Conservation (phyloP, 2,888 invertebrate species). For the Epistrophella euchroma region DNA sequence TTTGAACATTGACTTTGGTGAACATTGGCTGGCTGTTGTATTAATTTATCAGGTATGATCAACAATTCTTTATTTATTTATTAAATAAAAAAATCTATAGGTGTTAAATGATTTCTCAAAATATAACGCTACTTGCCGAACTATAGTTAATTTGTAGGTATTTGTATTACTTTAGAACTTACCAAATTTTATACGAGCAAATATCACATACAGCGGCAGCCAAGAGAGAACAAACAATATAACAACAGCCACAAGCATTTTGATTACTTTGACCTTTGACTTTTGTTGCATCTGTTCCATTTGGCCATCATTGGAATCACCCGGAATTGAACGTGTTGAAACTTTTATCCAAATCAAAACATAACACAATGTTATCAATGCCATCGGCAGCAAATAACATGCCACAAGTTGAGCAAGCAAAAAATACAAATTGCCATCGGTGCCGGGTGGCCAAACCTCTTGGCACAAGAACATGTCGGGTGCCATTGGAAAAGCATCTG, state of each 20-base stretch:
- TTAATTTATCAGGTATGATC: no score
- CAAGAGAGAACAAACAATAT: slow-evolving; percentile 96
- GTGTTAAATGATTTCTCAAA: no score
- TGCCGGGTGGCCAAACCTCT: slow-evolving; percentile 93
- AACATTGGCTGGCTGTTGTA: no score
- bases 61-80: no score
- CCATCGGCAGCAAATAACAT: slow-evolving; percentile 96
- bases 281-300: slow-evolving; percentile 97
- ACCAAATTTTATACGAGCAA: slow-evolving; percentile 93
- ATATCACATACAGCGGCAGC: slow-evolving; percentile 95
- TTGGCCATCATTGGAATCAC: slow-evolving; percentile 95
- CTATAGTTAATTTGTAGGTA: no score
- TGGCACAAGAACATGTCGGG: slow-evolving; percentile 91
- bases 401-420: slow-evolving; percentile 94
- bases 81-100: no score
- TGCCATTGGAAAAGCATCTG: slow-evolving; percentile 86
- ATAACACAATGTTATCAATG: slow-evolving; percentile 95
- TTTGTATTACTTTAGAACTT: slow-evolving; percentile 83
- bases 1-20: no score
- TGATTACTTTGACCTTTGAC: slow-evolving; percentile 96
- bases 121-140: background rate
- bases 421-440: slow-evolving; percentile 93
- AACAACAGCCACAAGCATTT: slow-evolving; percentile 96
- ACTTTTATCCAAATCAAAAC: slow-evolving; percentile 96
- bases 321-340: slow-evolving; percentile 94